These are phyloP conservation scores for Chiloscyllium plagiosum DNA, from an alignment of 2,113 vertebrate species.

Conservation along the genomic window DNA sequence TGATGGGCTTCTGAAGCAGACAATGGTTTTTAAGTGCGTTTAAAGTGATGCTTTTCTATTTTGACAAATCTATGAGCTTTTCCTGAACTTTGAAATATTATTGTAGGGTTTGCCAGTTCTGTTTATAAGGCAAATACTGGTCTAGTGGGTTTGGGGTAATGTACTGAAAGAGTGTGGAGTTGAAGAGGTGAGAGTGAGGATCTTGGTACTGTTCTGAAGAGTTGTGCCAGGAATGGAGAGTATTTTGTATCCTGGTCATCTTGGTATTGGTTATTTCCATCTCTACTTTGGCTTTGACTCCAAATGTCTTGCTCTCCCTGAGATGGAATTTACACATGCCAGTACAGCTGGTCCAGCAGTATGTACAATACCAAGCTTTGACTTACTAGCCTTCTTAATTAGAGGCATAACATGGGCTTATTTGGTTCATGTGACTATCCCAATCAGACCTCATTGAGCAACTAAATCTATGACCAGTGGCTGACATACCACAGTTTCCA, in stretches of 20 bases:
- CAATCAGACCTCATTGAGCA: not conserved
- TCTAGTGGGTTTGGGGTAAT: not conserved
- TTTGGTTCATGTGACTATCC: not conserved
- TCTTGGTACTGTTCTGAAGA: not conserved
- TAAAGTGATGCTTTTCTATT: not conserved
- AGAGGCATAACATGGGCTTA: not conserved
- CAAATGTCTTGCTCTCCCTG: no score
- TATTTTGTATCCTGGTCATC: not conserved
- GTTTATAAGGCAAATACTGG: not conserved
- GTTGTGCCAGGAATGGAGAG: not conserved
- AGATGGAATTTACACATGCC: not conserved
- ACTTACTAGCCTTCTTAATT: not conserved
- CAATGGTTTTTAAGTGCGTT: not conserved
- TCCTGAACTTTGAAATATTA: not conserved
- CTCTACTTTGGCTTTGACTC: not conserved
- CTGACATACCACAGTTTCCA: not conserved
- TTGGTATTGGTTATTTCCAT: not conserved
- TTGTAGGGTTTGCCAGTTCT: not conserved
- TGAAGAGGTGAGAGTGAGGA: not conserved
- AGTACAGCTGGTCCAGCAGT: no score
- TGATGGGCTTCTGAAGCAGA: not conserved
- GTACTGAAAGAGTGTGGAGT: not conserved
- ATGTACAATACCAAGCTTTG: not conserved
- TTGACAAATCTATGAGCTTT: not conserved
- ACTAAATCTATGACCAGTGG: not conserved